These are phyloP conservation scores for Rhagoletis zephyria DNA, from an alignment of 1,140 invertebrate genomes.

Conservation along the genomic window DNA sequence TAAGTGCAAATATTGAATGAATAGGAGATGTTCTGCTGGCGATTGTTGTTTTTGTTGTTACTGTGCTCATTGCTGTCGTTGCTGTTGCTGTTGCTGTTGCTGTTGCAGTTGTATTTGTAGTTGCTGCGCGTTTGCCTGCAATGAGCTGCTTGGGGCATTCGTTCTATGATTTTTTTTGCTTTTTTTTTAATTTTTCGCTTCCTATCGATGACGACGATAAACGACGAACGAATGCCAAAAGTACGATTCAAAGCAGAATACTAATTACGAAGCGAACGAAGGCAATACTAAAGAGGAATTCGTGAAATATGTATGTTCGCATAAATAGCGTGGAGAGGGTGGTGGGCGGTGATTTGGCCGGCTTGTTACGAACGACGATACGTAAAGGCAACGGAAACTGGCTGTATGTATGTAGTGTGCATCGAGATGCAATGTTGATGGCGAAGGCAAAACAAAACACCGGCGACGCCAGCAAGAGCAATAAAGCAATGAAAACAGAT, in stretches of 20 bases:
- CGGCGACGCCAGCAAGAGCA: constrained; percentile 26
- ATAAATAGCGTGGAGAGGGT: neutral
- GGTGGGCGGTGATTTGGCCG: neutral
- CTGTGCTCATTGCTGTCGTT: neutral
- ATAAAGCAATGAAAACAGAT: constrained; percentile 21
- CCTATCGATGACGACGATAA: neutral
- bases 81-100: neutral
- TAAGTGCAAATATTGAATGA: constrained; percentile 36
- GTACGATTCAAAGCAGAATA: neutral
- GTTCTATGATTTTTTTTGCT: neutral
- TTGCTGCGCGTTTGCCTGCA: neutral
- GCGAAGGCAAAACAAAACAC: constrained; percentile 31
- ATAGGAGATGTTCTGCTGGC: neutral
- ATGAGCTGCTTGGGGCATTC: neutral
- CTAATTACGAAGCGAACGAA: neutral
- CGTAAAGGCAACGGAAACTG: constrained; percentile 38
- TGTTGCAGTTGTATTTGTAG: neutral
- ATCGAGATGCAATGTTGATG: neutral
- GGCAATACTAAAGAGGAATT: neutral
- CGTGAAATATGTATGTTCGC: neutral
- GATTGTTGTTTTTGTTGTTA: neutral
- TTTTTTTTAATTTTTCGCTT: neutral
- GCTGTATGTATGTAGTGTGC: neutral
- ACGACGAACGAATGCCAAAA: neutral
- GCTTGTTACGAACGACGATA: constrained; percentile 20